Evolutionary conservation across 1,140 invertebrate species (phyloP).

Genomic region (Sesamia nonagrioides): DNA sequence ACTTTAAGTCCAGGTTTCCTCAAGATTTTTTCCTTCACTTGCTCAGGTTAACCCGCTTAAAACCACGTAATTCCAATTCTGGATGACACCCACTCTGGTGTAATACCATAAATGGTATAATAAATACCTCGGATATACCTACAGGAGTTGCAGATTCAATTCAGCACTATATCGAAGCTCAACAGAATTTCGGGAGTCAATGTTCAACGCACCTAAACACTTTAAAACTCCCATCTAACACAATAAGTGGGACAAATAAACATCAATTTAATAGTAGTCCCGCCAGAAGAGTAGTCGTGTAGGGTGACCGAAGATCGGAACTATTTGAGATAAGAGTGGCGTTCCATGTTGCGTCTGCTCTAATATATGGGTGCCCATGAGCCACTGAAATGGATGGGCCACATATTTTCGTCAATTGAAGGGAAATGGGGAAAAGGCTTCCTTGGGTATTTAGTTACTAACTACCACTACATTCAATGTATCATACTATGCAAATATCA

Average conservation of each 20-base stretch:
- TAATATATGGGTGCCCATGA: constrained; percentile 22
- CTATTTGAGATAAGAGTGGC: constrained; percentile 50
- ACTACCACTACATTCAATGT: neutral
- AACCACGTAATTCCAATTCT: too few relatives aligned
- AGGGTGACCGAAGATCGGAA: constrained; percentile 46
- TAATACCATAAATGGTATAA: too few relatives aligned
- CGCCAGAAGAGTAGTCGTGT: constrained; percentile 24
- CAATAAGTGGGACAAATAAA: constrained; percentile 35
- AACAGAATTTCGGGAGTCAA: too few relatives aligned
- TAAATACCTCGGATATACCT: too few relatives aligned
- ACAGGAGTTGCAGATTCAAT: too few relatives aligned
- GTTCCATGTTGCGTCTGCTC: constrained; percentile 45
- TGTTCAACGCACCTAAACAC: too few relatives aligned
- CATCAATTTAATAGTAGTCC: constrained; percentile 44
- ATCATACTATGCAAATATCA: too few relatives aligned
- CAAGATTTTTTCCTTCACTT: too few relatives aligned
- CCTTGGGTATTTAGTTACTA: neutral
- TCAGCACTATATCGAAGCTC: too few relatives aligned
- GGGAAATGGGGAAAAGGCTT: neutral
- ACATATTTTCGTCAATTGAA: constrained; percentile 24
- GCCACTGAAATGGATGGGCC: constrained; percentile 4
- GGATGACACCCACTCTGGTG: too few relatives aligned
- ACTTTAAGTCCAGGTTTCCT: too few relatives aligned
- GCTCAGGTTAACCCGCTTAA: too few relatives aligned
- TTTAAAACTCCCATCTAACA: neutral